Percentiles rank a stretch among this genome's conserved stretches.
Evolutionary conservation across 2,113 vertebrate genomes (phyloP).

Genomic region (Phalacrocorax pelagicus): DNA sequence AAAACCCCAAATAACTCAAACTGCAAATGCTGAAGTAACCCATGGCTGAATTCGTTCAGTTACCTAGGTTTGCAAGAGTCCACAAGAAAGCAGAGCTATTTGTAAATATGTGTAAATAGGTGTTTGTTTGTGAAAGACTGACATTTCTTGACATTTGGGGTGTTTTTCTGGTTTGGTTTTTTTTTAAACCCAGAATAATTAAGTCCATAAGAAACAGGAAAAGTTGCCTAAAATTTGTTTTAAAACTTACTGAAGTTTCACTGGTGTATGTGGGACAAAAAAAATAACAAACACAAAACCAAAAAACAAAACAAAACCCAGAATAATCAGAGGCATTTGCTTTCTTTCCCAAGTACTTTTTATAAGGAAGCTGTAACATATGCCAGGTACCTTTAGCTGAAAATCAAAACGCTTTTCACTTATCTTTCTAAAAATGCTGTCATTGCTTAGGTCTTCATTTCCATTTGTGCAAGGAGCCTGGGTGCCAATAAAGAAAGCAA

Average conservation of each 20-base stretch:
- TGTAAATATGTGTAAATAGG: background rate
- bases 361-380: background rate
- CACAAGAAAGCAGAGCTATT: background rate
- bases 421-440: slow-evolving; percentile 4
- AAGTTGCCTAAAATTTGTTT: background rate
- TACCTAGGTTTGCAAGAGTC: background rate
- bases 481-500: slow-evolving; percentile 4
- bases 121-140: background rate
- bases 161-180: background rate
- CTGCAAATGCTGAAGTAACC: background rate
- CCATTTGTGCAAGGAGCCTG: background rate
- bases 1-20: background rate
- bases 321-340: background rate
- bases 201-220: background rate
- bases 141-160: background rate
- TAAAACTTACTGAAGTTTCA: background rate
- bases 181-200: background rate
- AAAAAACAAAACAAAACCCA: no score
- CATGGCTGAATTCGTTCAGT: background rate
- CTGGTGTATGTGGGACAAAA: background rate
- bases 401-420: background rate
- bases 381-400: background rate
- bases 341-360: background rate
- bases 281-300: no score
- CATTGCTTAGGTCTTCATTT: background rate